These are phyloP conservation scores for Malthinus flaveolus DNA, from an alignment of 2,888 invertebrate genomes.

Conservation along the genomic window DNA sequence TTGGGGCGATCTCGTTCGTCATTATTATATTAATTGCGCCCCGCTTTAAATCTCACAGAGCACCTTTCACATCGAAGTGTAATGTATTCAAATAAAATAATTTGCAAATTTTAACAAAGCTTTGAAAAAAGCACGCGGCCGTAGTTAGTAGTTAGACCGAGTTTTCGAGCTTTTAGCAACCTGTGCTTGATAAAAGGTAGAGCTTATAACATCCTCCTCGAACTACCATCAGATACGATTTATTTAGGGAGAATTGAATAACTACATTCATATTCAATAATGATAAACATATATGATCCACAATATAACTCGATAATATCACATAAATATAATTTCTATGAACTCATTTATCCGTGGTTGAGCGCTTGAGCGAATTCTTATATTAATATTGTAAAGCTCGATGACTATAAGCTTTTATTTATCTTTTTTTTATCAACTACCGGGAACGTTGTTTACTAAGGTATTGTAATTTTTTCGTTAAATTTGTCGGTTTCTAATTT, in stretches of 20 bases:
- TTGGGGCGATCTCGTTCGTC: constrained; percentile 20
- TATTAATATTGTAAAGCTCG: constrained; percentile 24
- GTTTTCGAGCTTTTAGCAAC: not conserved
- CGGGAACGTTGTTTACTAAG: constrained; percentile 14
- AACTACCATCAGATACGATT: constrained; percentile 26
- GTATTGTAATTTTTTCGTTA: constrained; percentile 26
- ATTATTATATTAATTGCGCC: constrained; percentile 6
- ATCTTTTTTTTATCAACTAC: constrained; percentile 20
- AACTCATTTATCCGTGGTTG: constrained; percentile 27
- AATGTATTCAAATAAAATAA: too few species aligned
- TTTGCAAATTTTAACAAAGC: not conserved
- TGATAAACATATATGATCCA: constrained; percentile 29
- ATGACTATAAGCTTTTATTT: constrained; percentile 19
- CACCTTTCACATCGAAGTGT: too few species aligned
- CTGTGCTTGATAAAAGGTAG: constrained; percentile 5
- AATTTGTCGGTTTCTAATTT: constrained; percentile 10
- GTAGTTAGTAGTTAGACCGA: not conserved
- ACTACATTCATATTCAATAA: constrained; percentile 28
- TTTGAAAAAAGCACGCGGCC: not conserved
- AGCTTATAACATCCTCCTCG: constrained; percentile 10
- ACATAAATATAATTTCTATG: constrained; percentile 30
- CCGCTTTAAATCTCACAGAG: too few species aligned
- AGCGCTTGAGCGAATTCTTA: constrained; percentile 27
- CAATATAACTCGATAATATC: constrained; percentile 32
- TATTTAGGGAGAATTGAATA: constrained; percentile 22